A percentile compares a stretch with the other conserved stretches of the same genome.
These are phyloP conservation scores for Otolemur garnettii DNA, from an alignment of 2,113 vertebrate genomes.

Conservation along the genomic window DNA sequence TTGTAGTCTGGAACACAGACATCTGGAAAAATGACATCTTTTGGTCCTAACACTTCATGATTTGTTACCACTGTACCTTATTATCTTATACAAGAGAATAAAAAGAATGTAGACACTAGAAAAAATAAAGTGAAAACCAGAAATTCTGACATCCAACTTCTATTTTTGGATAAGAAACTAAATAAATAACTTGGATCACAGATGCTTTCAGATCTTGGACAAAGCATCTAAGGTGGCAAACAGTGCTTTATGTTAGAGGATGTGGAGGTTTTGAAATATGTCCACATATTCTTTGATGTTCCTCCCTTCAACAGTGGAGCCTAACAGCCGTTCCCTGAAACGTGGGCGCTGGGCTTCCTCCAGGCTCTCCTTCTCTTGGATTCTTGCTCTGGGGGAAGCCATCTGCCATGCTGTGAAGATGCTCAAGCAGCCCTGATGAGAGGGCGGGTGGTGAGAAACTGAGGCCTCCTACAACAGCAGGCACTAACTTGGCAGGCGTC, in stretches of 20 bases:
- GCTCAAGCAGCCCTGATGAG: not conserved
- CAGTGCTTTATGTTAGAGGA: not conserved
- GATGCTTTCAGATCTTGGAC: not conserved
- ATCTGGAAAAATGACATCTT: slow-evolving; percentile 44
- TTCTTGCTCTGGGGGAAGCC: not conserved
- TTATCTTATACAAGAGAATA: slow-evolving; percentile 44
- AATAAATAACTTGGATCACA: not conserved
- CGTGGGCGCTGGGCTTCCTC: not conserved
- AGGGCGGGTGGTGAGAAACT: not conserved
- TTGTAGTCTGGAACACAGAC: not conserved
- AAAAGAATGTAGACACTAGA: not conserved
- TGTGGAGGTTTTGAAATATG: not conserved
- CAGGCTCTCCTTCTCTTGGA: not conserved
- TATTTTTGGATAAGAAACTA: not conserved
- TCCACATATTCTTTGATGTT: not conserved
- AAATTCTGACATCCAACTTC: not conserved
- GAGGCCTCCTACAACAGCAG: not conserved
- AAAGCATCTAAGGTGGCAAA: not conserved
- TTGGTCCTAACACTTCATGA: slow-evolving; percentile 40
- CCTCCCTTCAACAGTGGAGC: not conserved
- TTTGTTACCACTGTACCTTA: not conserved
- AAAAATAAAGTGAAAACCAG: not conserved
- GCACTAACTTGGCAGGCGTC: too few species aligned
- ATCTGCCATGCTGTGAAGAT: not conserved
- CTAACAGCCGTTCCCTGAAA: not conserved